phyloP scores from a whole-genome alignment of 2,113 vertebrate genomes.

The Eurypyga helias region DNA sequence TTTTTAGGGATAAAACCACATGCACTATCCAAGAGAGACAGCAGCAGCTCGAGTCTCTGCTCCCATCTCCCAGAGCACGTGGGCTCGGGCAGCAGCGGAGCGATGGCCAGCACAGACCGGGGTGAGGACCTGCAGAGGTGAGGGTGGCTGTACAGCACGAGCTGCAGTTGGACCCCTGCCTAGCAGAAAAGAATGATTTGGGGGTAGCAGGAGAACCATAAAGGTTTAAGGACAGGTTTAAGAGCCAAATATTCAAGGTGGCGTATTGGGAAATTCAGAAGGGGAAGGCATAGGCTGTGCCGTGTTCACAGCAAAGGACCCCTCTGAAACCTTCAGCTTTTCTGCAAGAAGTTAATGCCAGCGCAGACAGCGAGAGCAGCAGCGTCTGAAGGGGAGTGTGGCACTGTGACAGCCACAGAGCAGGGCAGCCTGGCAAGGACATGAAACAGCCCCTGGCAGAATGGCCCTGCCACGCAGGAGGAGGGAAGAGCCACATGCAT shows the following conservation, averaged over 20 bases:
- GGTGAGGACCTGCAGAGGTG: background rate
- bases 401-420: fast-evolving
- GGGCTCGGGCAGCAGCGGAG: background rate
- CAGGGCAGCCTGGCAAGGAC: background rate
- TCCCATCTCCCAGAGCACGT: fast-evolving
- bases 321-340: background rate
- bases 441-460: background rate
- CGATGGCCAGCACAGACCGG: fast-evolving
- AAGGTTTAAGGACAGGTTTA: background rate
- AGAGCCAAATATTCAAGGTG: background rate
- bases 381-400: fast-evolving
- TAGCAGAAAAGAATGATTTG: background rate
- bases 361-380: background rate
- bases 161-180: background rate
- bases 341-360: background rate
- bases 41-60: background rate
- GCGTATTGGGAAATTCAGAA: fast-evolving
- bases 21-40: background rate
- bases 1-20: background rate
- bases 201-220: background rate
- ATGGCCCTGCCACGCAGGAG: background rate
- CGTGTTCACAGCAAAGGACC: background rate
- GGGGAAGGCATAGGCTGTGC: background rate
- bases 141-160: background rate
- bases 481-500: background rate